phyloP scores from a whole-genome alignment of 37 sponge, comb jelly and placozoan genomes.

The Cladorhizidae sp. region DNA sequence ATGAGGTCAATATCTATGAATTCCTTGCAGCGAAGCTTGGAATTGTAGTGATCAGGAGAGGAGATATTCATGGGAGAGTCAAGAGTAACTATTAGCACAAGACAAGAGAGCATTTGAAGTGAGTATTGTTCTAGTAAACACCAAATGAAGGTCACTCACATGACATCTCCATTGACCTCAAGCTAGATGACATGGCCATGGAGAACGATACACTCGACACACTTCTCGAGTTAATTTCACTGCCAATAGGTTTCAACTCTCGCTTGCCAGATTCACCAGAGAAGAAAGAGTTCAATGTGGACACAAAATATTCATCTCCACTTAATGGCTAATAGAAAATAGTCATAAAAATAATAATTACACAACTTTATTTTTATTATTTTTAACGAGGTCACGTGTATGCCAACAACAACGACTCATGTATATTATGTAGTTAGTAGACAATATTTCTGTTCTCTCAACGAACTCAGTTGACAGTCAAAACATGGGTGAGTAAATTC shows the following conservation, averaged over 20 bases:
- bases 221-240: neutral
- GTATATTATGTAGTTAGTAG: too few species aligned
- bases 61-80: slow-evolving; percentile 46
- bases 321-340: neutral
- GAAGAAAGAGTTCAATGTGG: neutral
- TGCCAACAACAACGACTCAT: too few species aligned
- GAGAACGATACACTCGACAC: neutral
- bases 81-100: neutral
- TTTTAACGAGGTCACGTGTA: too few species aligned
- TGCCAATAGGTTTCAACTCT: neutral
- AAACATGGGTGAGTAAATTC: too few species aligned
- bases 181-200: slow-evolving; percentile 3
- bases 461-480: too few species aligned
- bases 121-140: neutral
- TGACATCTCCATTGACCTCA: slow-evolving; percentile 4
- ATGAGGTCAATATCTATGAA: slow-evolving; percentile 33
- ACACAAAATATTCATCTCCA: neutral
- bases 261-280: neutral
- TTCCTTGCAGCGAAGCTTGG: slow-evolving; percentile 9
- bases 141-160: neutral
- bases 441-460: too few species aligned
- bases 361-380: too few species aligned
- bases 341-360: too few species aligned
- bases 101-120: neutral
- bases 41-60: slow-evolving; percentile 7